phyloP scores from a whole-genome alignment of 2,113 vertebrate genomes.

The Bothrops jararaca region DNA sequence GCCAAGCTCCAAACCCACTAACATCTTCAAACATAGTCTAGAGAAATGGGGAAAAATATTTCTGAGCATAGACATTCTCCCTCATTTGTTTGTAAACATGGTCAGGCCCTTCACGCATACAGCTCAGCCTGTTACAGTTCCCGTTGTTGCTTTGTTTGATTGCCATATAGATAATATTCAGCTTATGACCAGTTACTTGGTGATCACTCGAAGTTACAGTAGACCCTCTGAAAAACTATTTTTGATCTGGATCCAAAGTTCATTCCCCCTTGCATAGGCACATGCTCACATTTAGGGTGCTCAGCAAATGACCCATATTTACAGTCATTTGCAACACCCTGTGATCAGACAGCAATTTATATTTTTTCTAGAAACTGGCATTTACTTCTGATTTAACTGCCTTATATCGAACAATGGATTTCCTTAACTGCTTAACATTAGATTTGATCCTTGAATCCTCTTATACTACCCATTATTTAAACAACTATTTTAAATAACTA shows the following conservation, averaged over 20 bases:
- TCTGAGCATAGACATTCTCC: background rate
- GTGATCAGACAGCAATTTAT: background rate
- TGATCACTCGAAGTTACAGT: background rate
- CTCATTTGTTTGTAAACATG: background rate
- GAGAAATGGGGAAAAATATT: background rate
- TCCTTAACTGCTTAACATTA: background rate
- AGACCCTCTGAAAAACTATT: background rate
- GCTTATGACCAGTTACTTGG: background rate
- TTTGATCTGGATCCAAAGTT: background rate
- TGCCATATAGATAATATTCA: background rate
- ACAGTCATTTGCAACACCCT: background rate
- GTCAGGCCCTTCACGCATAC: background rate
- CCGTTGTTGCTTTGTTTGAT: background rate
- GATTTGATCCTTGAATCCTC: background rate
- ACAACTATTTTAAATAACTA: background rate
- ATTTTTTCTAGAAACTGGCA: background rate
- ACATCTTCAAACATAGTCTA: slow-evolving; percentile 99
- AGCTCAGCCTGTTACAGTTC: background rate
- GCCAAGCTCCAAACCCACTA: slow-evolving; percentile 96
- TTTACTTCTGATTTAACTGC: background rate
- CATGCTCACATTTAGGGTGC: background rate
- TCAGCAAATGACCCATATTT: background rate
- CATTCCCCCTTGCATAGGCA: background rate
- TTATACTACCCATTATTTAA: background rate
- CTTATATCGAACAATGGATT: background rate